phyloP scores from a whole-genome alignment of 2,888 invertebrate genomes.

The Lithosia quadra region DNA sequence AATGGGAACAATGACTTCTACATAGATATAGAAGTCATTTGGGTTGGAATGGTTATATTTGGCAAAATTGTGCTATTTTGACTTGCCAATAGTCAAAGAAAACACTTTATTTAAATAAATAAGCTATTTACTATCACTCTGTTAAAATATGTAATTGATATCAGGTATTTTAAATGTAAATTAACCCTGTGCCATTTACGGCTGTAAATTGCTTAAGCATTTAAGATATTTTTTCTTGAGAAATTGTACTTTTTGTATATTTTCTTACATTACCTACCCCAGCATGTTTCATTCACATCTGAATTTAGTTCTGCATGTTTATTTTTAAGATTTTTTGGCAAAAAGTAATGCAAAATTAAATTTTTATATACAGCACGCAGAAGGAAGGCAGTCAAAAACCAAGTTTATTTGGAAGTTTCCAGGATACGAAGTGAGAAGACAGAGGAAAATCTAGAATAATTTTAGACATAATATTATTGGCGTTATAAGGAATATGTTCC shows the following conservation, averaged over 20 bases:
- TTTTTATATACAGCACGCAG: constrained; percentile 67
- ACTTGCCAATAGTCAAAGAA: not conserved
- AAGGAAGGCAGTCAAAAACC: constrained; percentile 61
- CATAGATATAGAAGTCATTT: not conserved
- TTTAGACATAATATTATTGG: constrained; percentile 46
- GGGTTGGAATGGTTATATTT: not conserved
- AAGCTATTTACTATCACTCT: not conserved
- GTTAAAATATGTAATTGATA: not conserved
- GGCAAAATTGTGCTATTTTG: not conserved
- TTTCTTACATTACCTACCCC: not conserved
- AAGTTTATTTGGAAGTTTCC: constrained; percentile 63
- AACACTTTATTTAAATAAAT: not conserved
- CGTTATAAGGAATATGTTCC: constrained; percentile 51
- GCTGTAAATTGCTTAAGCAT: not conserved
- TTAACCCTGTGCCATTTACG: not conserved
- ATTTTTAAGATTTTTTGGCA: constrained; percentile 12
- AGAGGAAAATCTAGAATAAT: constrained; percentile 60
- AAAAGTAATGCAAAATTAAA: constrained; percentile 36
- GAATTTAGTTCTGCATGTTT: constrained; percentile 23
- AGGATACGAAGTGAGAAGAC: constrained; percentile 58
- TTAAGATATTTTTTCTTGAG: not conserved
- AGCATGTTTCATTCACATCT: constrained; percentile 24
- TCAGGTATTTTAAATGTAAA: not conserved
- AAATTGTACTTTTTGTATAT: not conserved
- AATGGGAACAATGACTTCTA: not conserved